Conservation (phyloP, 2,797 vertebrate genomes). For the Urocyon cinereoargenteus region DNA sequence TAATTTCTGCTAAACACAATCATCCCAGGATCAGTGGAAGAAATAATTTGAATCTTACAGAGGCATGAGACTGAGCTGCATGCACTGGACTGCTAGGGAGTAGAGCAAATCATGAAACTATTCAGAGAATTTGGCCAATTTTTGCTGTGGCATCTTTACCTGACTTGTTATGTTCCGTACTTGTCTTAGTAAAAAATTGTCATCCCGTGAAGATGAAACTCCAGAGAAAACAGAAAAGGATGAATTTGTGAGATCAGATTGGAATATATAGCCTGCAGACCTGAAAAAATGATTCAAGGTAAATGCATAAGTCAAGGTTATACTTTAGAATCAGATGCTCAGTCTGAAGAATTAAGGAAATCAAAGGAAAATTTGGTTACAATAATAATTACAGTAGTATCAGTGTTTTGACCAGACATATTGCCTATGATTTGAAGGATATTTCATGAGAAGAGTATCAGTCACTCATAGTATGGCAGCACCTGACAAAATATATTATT, state of each 20-base stretch:
- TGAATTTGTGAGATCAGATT: not conserved
- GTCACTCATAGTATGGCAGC: not conserved
- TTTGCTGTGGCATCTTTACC: not conserved
- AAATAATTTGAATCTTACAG: not conserved
- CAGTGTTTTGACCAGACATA: not conserved
- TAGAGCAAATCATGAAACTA: rapidly evolving
- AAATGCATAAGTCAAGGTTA: not conserved
- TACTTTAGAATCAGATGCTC: not conserved
- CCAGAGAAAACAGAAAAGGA: not conserved
- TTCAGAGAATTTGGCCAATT: not conserved
- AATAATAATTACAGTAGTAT: not conserved
- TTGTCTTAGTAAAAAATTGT: not conserved
- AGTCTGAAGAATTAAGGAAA: not conserved
- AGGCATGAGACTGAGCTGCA: not conserved
- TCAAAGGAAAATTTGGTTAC: not conserved
- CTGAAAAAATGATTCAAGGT: not conserved
- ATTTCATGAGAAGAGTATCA: not conserved
- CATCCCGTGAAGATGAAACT: conserved; percentile 8
- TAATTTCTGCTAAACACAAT: not conserved
- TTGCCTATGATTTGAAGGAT: not conserved
- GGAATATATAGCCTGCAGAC: not conserved
- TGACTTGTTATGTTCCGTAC: not conserved
- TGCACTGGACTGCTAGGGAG: not conserved
- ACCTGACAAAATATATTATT: not conserved
- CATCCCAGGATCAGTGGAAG: not conserved